Conservation (phyloP, 2,113 vertebrate genomes). For the Ophthalmolycus amberensis region DNA sequence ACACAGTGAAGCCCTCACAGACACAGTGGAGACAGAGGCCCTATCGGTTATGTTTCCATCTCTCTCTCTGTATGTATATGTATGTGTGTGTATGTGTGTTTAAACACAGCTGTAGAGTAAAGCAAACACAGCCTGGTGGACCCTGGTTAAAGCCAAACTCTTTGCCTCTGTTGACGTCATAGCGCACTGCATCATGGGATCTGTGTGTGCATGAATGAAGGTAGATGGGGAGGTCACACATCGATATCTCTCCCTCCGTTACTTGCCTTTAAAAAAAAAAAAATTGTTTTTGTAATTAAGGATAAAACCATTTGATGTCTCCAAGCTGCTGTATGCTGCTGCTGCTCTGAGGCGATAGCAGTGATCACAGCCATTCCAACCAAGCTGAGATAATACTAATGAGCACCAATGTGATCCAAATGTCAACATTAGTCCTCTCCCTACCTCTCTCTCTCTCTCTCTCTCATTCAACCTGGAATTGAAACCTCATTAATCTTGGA, state of each 20-base stretch:
- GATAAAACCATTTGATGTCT: constrained; percentile 33
- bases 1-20: constrained; percentile 53
- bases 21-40: constrained; percentile 61
- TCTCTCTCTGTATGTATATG: constrained; percentile 40
- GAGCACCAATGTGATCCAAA: constrained; percentile 48
- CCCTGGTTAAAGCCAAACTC: constrained; percentile 30
- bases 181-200: constrained; percentile 32
- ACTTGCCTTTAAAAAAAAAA: not conserved
- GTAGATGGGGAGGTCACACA: not conserved
- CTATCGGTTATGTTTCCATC: constrained; percentile 49
- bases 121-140: constrained; percentile 42
- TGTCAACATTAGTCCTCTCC: constrained; percentile 16
- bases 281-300: not conserved
- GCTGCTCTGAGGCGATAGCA: constrained; percentile 34
- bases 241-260: not conserved
- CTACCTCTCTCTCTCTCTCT: not conserved
- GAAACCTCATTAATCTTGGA: constrained; percentile 29
- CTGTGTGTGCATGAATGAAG: not conserved
- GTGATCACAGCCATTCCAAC: constrained; percentile 43
- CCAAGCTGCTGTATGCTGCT: constrained; percentile 8
- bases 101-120: constrained; percentile 62
- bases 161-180: constrained; percentile 23
- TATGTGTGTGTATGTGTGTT: constrained; percentile 42
- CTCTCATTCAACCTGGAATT: constrained; percentile 44
- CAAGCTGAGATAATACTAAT: constrained; percentile 54